Conservation (phyloP, 2,797 vertebrate species). For the Atherinosoma microstoma region DNA sequence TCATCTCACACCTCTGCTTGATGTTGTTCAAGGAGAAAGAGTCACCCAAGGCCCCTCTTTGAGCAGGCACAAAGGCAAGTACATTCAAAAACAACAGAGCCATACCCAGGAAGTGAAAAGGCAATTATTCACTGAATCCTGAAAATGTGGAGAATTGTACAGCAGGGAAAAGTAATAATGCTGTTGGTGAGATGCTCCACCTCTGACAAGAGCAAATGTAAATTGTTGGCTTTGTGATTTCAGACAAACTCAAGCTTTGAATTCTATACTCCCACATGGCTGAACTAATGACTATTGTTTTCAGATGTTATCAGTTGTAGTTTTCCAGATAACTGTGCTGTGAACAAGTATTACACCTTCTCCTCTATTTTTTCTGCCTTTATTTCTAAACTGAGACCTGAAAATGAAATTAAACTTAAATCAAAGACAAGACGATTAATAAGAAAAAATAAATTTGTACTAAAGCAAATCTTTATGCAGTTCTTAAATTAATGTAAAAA, state of each 20-base stretch:
- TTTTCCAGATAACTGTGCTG: background rate
- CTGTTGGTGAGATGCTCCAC: slow-evolving; percentile 13
- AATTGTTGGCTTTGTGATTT: too few relatives aligned
- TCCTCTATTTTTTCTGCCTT: background rate
- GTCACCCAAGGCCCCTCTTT: slow-evolving; percentile 50
- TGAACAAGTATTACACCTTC: background rate
- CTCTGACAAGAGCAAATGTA: background rate
- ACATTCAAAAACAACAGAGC: slow-evolving; percentile 34
- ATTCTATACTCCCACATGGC: background rate
- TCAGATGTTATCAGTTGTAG: background rate
- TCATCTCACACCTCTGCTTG: slow-evolving; percentile 70
- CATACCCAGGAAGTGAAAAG: slow-evolving; percentile 42
- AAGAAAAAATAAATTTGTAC: background rate
- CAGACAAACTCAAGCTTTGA: background rate
- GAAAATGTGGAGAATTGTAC: slow-evolving; percentile 11
- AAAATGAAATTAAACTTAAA: background rate
- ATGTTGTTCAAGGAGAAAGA: slow-evolving; percentile 78
- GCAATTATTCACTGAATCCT: slow-evolving; percentile 8
- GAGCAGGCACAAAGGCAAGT: slow-evolving; percentile 42
- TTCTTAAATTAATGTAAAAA: background rate
- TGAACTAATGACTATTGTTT: background rate
- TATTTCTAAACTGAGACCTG: background rate
- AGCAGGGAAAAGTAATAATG: background rate
- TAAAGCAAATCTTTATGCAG: background rate
- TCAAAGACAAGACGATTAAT: background rate